A percentile compares a stretch with the other conserved stretches of the same genome.
These are phyloP conservation scores for Oscheius sp. DNA, from an alignment of 2,888 invertebrate genomes.

Conservation along the genomic window DNA sequence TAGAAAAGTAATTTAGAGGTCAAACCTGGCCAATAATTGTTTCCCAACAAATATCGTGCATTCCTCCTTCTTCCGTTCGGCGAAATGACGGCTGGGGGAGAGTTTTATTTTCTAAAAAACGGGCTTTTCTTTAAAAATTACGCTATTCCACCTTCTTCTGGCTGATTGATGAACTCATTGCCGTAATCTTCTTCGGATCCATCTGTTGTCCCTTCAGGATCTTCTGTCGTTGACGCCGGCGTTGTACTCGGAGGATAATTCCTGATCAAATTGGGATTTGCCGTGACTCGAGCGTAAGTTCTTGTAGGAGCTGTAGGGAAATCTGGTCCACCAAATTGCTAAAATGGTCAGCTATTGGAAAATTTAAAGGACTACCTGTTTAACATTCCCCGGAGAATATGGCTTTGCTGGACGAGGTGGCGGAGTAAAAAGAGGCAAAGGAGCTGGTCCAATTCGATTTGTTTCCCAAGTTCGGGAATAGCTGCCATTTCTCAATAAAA, in stretches of 20 bases:
- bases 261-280: constrained; percentile 42
- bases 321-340: constrained; percentile 61
- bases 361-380: constrained; percentile 36
- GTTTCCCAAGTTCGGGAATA: constrained; percentile 45
- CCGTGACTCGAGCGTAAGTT: constrained; percentile 25
- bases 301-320: constrained; percentile 38
- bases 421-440: constrained; percentile 64
- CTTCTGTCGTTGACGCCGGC: neutral
- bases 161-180: constrained; percentile 9
- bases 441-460: constrained; percentile 52
- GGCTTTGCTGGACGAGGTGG: constrained; percentile 54
- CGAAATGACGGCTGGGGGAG: constrained; percentile 12
- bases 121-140: neutral
- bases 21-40: constrained; percentile 90
- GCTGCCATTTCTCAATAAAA: constrained; percentile 55
- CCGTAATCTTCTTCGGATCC: constrained; percentile 1
- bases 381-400: constrained; percentile 40
- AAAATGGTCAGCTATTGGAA: constrained; percentile 20
- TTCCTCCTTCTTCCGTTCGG: constrained; percentile 41
- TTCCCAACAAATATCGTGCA: constrained; percentile 86
- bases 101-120: constrained; percentile 11
- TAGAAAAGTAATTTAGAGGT: neutral
- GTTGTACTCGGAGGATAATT: constrained; percentile 49
- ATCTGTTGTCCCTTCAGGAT: neutral
- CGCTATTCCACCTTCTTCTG: neutral